These are phyloP conservation scores for Chiridota heheva DNA, from an alignment of 35 echinoderm and acorn worm genomes.

Conservation along the genomic window DNA sequence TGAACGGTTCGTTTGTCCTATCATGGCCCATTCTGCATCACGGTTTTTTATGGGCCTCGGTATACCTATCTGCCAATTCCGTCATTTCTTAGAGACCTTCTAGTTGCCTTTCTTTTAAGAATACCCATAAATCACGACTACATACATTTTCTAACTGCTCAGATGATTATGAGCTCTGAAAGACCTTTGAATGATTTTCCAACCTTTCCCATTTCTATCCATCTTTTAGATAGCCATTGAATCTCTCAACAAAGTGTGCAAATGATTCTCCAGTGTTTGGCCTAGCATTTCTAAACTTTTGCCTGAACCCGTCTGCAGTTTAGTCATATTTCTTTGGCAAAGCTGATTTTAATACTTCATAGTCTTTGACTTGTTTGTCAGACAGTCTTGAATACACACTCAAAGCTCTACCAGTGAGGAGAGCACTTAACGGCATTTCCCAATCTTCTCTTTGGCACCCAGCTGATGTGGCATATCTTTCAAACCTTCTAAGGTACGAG, in stretches of 20 bases:
- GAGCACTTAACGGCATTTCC: slow-evolving; percentile 46
- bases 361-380: background rate
- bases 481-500: slow-evolving; percentile 52
- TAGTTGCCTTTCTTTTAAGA: slow-evolving; percentile 19
- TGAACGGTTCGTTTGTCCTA: background rate
- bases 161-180: slow-evolving; percentile 15
- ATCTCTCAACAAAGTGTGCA: background rate
- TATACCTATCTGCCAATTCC: slow-evolving; percentile 5
- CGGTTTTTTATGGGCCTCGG: background rate
- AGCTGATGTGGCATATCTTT: slow-evolving; percentile 39
- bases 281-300: slow-evolving; percentile 27
- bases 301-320: slow-evolving; percentile 22
- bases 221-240: slow-evolving; percentile 5
- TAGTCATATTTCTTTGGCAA: slow-evolving; percentile 19
- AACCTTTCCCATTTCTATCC: slow-evolving; percentile 16
- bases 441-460: slow-evolving; percentile 17
- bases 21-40: background rate
- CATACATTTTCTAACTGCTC: slow-evolving; percentile 31
- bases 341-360: slow-evolving; percentile 20
- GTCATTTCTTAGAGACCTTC: background rate
- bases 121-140: background rate
- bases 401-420: slow-evolving; percentile 46
- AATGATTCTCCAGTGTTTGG: background rate
- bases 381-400: slow-evolving; percentile 44
- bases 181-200: background rate